Base-by-base conservation (phyloP, 2,888 invertebrate genomes). In the Drymonia ruficornis region DNA sequence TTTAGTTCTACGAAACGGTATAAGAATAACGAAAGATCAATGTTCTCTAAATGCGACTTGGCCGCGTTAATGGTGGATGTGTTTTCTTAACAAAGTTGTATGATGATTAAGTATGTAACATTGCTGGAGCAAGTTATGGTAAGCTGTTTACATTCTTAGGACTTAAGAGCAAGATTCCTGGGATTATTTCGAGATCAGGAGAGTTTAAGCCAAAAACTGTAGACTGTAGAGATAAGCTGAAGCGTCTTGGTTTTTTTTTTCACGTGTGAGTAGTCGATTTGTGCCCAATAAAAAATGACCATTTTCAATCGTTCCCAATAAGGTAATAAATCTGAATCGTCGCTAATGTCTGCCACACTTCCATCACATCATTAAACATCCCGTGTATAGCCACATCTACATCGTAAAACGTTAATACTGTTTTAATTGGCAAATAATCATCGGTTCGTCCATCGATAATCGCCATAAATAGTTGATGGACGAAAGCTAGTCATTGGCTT, bases 361-460 rank as follows among this genome's bases (percentile, higher is more conserved):
- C 29, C 34, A 50, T 38, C 53, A 43, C 43, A 49, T 50, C 65
- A 67, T 67, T 65, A 65, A 53, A 67, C 56, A 67, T 65, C 67
- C 64, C 64, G 58, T 56, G 19, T 59, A 64, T 34, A 43, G 53
- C 46, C 23, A 23, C 42, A 44, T 48, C 53, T 36, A 49, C 43
- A 49, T 53, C 44, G 29, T 49, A 59, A 59, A 66, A 65, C 50
- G 49, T 70, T 66, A 71, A 66, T 71, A 52, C 49, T 49, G 51
- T 55, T 70, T 70, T 72, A 72, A 72, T 72, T 74, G 68, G 65
- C 61, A 63, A 65, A 70, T 72, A 67, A 72, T 70, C 61, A 55
- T 52, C 52, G 50, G 50, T 53, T 49, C 46, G 61, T 58, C 61
- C 54, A 52, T 55, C 56, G 55, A 52, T 55, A 55, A 59, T 58